phyloP scores from a whole-genome alignment of 2,797 vertebrate species.

The Fistularia tabacaria region DNA sequence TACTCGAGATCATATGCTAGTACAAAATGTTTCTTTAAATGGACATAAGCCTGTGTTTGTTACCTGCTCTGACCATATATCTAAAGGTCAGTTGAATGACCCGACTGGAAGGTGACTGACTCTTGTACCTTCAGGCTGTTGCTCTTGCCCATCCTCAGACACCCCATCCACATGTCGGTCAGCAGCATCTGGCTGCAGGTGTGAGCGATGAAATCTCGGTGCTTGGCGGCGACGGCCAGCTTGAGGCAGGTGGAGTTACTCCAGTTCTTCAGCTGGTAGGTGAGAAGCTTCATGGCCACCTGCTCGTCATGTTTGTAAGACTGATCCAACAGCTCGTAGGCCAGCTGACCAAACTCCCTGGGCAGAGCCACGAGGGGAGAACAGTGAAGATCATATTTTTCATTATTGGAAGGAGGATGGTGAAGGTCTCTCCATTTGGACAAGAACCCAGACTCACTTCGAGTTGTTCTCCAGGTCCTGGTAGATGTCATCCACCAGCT shows the following conservation, averaged over 20 bases:
- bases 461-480: conserved; percentile 96
- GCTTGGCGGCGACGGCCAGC: conserved; percentile 92
- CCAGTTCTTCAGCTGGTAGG: conserved; percentile 96
- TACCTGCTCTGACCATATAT: background rate
- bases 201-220: conserved; percentile 95
- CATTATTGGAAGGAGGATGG: background rate
- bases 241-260: conserved; percentile 96
- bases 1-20: too few species aligned
- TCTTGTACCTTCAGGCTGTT: conserved; percentile 86
- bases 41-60: too few species aligned
- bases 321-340: conserved; percentile 91
- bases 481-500: conserved; percentile 93
- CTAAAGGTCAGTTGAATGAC: too few species aligned
- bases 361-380: background rate
- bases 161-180: conserved; percentile 98
- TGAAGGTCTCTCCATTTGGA: background rate
- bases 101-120: too few species aligned
- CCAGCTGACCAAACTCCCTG: conserved; percentile 94
- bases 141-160: conserved; percentile 90
- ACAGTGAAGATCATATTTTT: background rate
- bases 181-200: conserved; percentile 97
- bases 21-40: too few species aligned
- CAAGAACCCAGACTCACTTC: conserved; percentile 74
- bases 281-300: conserved; percentile 94
- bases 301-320: conserved; percentile 95